A percentile compares a stretch with the other conserved stretches of the same genome.
Evolutionary conservation across 1,140 invertebrate species (phyloP).

Genomic region (Chrysomallon squamiferum): DNA sequence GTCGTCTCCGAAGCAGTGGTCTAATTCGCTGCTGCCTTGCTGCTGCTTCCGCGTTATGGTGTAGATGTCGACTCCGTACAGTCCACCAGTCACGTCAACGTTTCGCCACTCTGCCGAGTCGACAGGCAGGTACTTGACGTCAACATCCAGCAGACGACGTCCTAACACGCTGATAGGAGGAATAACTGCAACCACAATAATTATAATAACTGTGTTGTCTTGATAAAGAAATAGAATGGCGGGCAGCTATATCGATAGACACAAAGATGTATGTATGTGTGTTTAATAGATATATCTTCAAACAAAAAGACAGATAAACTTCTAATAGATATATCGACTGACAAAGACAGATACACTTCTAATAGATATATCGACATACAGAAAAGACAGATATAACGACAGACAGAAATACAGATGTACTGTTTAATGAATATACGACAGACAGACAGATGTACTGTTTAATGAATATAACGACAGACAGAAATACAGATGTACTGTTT

Average conservation of each 20-base stretch:
- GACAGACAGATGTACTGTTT: no score
- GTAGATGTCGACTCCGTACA: conserved; percentile 38
- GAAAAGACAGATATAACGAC: no score
- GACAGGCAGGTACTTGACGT: conserved; percentile 35
- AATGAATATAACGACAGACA: not conserved
- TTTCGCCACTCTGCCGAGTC: conserved; percentile 20
- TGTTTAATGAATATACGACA: no score
- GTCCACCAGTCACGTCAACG: conserved; percentile 12
- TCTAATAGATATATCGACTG: not conserved
- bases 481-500: not conserved
- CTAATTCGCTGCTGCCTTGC: conserved; percentile 15
- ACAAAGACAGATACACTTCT: not conserved
- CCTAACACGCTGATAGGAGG: conserved; percentile 24
- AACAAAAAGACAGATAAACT: not conserved
- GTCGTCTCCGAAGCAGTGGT: conserved; percentile 32
- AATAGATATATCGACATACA: no score
- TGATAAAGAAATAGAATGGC: not conserved
- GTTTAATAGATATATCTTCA: not conserved
- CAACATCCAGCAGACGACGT: conserved; percentile 23
- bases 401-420: no score
- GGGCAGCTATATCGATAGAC: not conserved
- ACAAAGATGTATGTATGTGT: not conserved
- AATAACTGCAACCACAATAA: conserved; percentile 26
- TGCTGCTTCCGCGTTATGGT: conserved; percentile 27
- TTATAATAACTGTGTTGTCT: not conserved